Conservation (phyloP, 2,888 invertebrate species). For the Scaptomyza cyrtandrae region DNA sequence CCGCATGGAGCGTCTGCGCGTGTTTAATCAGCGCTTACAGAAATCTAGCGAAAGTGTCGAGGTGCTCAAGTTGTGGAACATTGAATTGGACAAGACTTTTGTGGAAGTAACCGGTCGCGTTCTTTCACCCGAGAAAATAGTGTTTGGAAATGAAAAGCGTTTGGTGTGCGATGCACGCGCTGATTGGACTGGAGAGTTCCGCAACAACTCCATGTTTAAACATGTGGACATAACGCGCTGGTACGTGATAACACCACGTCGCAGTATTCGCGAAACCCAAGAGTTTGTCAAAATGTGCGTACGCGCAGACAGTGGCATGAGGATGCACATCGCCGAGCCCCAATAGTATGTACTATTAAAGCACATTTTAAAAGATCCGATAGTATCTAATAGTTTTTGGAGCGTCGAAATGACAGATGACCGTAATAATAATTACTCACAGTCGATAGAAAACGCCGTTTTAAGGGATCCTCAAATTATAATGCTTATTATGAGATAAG, state of each 20-base stretch:
- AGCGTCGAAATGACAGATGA: constrained; percentile 86
- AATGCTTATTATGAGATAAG: constrained; percentile 88
- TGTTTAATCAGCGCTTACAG: constrained; percentile 88
- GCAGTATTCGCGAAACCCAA: constrained; percentile 72
- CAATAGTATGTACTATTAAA: constrained; percentile 66
- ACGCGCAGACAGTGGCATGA: constrained; percentile 85
- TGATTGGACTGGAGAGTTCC: constrained; percentile 91
- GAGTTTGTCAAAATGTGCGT: constrained; percentile 81
- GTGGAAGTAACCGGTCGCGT: constrained; percentile 88
- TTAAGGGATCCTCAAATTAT: constrained; percentile 87
- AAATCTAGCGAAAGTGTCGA: constrained; percentile 85
- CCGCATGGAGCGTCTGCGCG: constrained; percentile 88
- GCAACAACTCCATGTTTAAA: constrained; percentile 85
- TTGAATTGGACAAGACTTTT: constrained; percentile 88
- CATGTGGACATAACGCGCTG: constrained; percentile 82
- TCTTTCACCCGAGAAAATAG: constrained; percentile 88
- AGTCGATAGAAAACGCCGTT: constrained; percentile 86
- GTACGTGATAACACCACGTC: constrained; percentile 82
- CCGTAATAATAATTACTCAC: constrained; percentile 86
- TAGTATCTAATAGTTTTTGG: constrained; percentile 18
- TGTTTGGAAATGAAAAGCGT: constrained; percentile 84
- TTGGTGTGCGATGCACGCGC: constrained; percentile 85
- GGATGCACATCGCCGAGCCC: constrained; percentile 84
- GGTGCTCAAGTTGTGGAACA: constrained; percentile 90
- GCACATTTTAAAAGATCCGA: background rate